Evolutionary conservation across 2,888 invertebrate species (phyloP), one percentile per base, ranked within the genome.

Genomic region (Criorhina ranunculi): DNA sequence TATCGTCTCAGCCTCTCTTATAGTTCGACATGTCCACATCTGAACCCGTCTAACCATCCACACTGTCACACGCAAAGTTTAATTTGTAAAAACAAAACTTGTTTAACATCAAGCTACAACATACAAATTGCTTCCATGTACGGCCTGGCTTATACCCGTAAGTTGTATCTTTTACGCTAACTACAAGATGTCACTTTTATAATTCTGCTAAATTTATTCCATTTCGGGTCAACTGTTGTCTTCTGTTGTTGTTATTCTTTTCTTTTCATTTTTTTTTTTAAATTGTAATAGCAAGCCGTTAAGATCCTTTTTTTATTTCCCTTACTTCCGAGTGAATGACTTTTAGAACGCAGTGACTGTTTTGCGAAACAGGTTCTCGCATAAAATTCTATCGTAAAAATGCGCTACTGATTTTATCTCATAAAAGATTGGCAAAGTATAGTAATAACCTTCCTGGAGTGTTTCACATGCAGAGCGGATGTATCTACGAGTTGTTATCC

Each of bases 261-360:
- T 24, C 4, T 24, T 24, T 24, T 24, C n/a, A n/a, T n/a, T 24
- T 24, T 24, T 24, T 24, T 24, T 24, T 24, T 24, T 24, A 24
- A 24, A 11, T 35, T 37, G 57, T 51, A 53, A 72, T 17, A 49
- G 59, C 72, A 8, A 17, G 46, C 57, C 42, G 57, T 62, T 70
- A 62, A 70, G 57, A 57, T 55, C 33, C 35, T 35, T 70, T 80
- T 24, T 59, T 64, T 62, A 64, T 70, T 77, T 57, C 35, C 70
- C 62, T 57, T 44, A 76, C 75, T 70, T 82, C 81, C 70, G 69
- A 76, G 76, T 82, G 76, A 82, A 82, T 76, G 62, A 76, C 69
- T 76, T 64, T 81, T 11, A 62, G 46, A 59, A 60, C 69, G 11
- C 57, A 31, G 33, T 35, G 73, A 67, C 44, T 37, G 24, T 81